Percentiles rank a stretch among this genome's conserved stretches.
These are phyloP conservation scores for Centroberyx gerrardi DNA, from an alignment of 2,797 vertebrate genomes.

Conservation along the genomic window DNA sequence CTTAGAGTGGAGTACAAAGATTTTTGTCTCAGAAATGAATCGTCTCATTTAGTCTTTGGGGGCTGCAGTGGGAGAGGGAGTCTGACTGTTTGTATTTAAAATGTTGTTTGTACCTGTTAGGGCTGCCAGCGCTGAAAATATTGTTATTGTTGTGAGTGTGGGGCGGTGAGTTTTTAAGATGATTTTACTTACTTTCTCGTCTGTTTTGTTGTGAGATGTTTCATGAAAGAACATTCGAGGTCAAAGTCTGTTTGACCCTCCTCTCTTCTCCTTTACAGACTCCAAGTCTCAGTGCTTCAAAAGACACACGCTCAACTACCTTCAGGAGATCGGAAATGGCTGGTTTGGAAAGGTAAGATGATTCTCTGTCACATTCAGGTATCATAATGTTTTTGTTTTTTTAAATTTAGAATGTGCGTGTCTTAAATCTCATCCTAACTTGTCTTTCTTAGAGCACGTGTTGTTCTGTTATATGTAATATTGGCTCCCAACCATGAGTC, in stretches of 20 bases:
- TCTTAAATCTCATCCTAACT: background rate
- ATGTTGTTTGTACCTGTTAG: no score
- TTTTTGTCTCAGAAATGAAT: background rate
- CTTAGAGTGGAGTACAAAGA: background rate
- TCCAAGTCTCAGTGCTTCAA: conserved; percentile 88
- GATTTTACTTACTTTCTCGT: background rate
- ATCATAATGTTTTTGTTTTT: background rate
- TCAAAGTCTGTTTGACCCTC: conserved; percentile 19
- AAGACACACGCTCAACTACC: conserved; percentile 93
- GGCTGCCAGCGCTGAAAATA: no score
- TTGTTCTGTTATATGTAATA: conserved; percentile 32
- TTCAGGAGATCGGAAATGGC: conserved; percentile 95
- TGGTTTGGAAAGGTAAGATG: conserved; percentile 94
- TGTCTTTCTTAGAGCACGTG: background rate
- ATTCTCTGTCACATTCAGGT: background rate
- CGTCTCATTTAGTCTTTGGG: no score
- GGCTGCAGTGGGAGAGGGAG: no score
- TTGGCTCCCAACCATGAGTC: conserved; percentile 27
- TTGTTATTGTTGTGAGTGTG: no score
- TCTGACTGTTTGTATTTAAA: no score
- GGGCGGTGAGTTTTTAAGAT: background rate
- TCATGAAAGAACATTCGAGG: conserved; percentile 24
- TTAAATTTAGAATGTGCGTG: conserved; percentile 1
- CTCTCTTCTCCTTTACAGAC: conserved; percentile 71
- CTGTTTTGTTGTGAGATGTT: background rate